Evolutionary conservation across 2,888 invertebrate species (phyloP).

Genomic region (Tanytarsus gracilentus): DNA sequence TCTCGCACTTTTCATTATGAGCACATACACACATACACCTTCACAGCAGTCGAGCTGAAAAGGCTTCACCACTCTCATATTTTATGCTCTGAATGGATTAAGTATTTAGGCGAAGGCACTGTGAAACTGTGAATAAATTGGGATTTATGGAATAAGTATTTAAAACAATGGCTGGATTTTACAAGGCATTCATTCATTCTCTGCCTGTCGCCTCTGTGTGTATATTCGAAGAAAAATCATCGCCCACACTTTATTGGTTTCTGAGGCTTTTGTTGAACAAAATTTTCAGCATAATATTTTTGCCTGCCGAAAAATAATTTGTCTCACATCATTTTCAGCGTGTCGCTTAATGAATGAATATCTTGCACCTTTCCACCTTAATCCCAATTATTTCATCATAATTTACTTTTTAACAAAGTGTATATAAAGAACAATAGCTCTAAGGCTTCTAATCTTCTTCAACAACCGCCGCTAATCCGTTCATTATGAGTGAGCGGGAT

Average conservation of each 20-base stretch:
- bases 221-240: slow-evolving; percentile 1
- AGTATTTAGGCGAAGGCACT: not conserved
- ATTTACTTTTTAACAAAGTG: slow-evolving; percentile 23
- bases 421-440: slow-evolving; percentile 13
- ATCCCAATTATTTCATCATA: slow-evolving; percentile 24
- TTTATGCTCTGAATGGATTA: not conserved
- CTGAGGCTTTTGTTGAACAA: slow-evolving; percentile 1
- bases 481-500: too few relatives aligned
- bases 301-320: not conserved
- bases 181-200: too few relatives aligned
- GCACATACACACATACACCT: not conserved
- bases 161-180: slow-evolving; percentile 9
- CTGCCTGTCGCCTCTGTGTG: too few relatives aligned
- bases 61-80: not conserved
- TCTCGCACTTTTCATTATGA: slow-evolving; percentile 18
- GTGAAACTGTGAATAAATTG: not conserved
- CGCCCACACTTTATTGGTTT: slow-evolving; percentile 24
- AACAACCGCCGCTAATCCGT: slow-evolving; percentile 16
- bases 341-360: not conserved
- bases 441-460: too few relatives aligned
- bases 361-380: too few relatives aligned
- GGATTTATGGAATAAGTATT: slow-evolving; percentile 18
- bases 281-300: not conserved
- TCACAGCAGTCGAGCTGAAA: too few relatives aligned
- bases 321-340: not conserved